phyloP scores from a whole-genome alignment of 2,113 vertebrate genomes.

The Mystacornis crossleyi region DNA sequence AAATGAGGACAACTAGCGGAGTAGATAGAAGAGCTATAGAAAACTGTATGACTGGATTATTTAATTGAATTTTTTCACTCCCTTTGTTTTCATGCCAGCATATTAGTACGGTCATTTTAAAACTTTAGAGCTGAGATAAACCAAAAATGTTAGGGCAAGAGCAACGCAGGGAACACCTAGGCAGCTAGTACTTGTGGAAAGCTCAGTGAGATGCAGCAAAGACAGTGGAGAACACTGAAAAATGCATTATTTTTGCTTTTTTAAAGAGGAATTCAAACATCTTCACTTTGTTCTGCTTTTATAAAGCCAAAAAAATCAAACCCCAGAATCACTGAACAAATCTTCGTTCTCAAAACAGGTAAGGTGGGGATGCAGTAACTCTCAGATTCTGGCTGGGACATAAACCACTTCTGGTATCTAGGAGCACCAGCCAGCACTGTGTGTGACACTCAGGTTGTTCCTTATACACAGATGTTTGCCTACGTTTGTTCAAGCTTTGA shows the following conservation, averaged over 20 bases:
- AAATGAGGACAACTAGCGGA: not conserved
- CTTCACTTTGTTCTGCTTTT: not conserved
- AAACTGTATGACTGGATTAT: not conserved
- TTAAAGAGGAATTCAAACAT: not conserved
- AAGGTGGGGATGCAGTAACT: not conserved
- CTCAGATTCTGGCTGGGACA: not conserved
- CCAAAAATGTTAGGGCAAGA: not conserved
- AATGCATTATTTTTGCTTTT: not conserved
- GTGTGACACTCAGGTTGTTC: not conserved
- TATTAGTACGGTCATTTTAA: not conserved
- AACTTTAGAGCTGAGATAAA: not conserved
- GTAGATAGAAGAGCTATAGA: not conserved
- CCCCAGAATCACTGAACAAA: accelerated
- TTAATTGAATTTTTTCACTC: not conserved
- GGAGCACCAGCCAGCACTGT: not conserved
- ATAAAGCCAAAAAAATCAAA: not conserved
- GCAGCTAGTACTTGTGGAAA: not conserved
- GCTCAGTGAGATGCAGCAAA: not conserved
- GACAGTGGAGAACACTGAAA: accelerated
- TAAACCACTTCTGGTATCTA: accelerated
- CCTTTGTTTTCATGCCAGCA: not conserved
- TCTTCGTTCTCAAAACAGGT: not conserved
- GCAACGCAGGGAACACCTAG: not conserved
- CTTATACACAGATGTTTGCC: not conserved
- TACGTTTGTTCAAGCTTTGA: not conserved